Percentiles rank a stretch among this genome's conserved stretches.
Evolutionary conservation across 2,113 vertebrate genomes (phyloP).

Genomic region (Odontophorus gujanensis): DNA sequence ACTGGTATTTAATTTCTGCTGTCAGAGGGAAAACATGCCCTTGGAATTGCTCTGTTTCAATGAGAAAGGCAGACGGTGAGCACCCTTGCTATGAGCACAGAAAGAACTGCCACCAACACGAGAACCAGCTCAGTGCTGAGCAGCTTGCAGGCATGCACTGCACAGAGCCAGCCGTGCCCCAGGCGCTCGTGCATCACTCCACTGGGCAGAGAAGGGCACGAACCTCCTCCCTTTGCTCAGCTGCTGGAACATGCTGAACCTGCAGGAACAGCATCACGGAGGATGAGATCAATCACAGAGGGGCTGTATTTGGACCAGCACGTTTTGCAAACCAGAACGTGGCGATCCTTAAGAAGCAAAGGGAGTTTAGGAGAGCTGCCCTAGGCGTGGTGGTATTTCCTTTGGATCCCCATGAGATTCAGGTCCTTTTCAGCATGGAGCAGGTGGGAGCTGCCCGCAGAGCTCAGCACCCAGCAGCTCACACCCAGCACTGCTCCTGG

Average conservation of each 20-base stretch:
- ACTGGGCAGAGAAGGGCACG: too few species aligned
- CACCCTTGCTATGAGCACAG: not conserved
- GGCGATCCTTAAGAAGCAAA: not conserved
- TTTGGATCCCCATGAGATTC: not conserved
- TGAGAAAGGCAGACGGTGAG: not conserved
- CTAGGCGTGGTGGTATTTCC: not conserved
- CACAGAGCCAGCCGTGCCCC: too few species aligned
- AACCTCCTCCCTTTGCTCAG: too few species aligned
- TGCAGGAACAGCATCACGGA: not conserved
- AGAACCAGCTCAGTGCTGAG: not conserved
- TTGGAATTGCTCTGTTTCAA: not conserved
- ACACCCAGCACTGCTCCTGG: not conserved
- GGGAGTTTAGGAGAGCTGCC: not conserved
- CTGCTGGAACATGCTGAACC: not conserved
- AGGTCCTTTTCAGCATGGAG: not conserved
- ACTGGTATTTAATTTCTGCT: not conserved
- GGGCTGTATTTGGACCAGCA: not conserved
- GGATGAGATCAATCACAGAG: not conserved
- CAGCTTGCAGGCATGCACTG: too few species aligned
- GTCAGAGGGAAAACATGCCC: not conserved
- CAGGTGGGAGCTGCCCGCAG: not conserved
- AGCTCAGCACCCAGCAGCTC: not conserved
- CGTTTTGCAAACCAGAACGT: too few species aligned
- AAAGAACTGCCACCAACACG: fast-evolving
- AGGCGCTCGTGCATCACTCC: too few species aligned